Evolutionary conservation across 2,797 vertebrate genomes (phyloP), one percentile per base, ranked within the genome.

Genomic region (Avahi laniger): DNA sequence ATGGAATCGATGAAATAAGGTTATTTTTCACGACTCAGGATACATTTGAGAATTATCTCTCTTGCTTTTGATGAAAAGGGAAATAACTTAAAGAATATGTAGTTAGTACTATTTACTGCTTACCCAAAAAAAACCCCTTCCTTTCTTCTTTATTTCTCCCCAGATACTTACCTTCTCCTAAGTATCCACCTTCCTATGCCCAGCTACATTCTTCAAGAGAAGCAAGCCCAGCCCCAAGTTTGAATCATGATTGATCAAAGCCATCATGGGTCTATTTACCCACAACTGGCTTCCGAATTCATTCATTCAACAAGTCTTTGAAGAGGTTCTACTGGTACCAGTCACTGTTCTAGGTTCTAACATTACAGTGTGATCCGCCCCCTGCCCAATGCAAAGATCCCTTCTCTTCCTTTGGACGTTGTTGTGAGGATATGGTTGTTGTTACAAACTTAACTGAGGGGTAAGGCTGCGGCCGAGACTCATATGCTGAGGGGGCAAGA

Each of bases 31-130:
- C 33, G 30, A 80, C 43, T 90, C 12, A 57, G 54, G 46, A 50
- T 85, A 75, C 61, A 4, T 84, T 46, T 90, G 57, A 72, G 73
- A 83, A 86, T 94, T 28, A 41, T 72, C 52, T 80, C 3, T 41
- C 24, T 89, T 75, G n/a, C 28, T 54, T 95, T 95, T 89, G 54
- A 84, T 90, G 57, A 81, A 96, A 97, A 78, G 70, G 83, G 61
- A 92, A 93, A 46, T 57, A 65, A 81, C 75, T 84, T 41, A 83
- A 85, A 81, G 48, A 82, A 70, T 54, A 33, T 26, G n/a, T 43
- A 83, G 13, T n/a, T 59, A n/a, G 41, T 26, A 50, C 14, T 89
- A 35, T 75, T 88, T 69, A 28, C 43, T 87, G 12, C n/a, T 67
- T 90, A 33, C 11, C 59, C 28, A 15, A 3, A 72, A 89, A 83